Evolutionary conservation across 2,113 vertebrate species (phyloP).

Genomic region (Semnornis frantzii): DNA sequence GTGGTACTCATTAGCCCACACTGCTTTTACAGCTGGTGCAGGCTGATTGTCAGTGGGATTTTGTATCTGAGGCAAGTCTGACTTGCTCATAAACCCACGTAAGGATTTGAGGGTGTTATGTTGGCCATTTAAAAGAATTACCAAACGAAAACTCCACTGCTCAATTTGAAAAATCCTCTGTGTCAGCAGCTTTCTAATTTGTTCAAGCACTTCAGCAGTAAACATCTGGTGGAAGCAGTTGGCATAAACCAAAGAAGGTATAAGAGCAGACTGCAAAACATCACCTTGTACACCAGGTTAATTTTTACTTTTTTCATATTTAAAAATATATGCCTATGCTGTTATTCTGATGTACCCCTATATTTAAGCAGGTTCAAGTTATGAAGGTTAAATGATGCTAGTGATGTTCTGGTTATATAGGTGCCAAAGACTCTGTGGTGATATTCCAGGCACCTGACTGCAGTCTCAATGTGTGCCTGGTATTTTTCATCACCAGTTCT

Average conservation of each 20-base stretch:
- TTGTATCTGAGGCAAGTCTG: not conserved
- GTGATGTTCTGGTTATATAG: not conserved
- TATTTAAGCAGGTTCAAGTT: not conserved
- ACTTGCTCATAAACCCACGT: fast-evolving
- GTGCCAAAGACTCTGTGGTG: not conserved
- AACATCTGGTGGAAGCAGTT: not conserved
- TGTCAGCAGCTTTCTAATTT: not conserved
- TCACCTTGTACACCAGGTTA: not conserved
- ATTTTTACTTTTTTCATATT: not conserved
- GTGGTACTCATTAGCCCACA: not conserved
- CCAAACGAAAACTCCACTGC: not conserved
- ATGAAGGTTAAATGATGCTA: not conserved
- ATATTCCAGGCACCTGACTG: not conserved
- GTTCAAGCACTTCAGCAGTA: not conserved
- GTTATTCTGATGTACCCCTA: not conserved
- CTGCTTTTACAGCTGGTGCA: not conserved
- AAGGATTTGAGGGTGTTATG: not conserved
- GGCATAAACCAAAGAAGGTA: not conserved
- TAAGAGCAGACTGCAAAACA: not conserved
- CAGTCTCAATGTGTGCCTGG: not conserved
- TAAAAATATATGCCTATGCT: not conserved
- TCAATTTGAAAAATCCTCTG: not conserved
- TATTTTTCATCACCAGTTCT: not conserved
- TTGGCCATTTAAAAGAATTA: not conserved
- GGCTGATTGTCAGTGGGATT: not conserved